phyloP scores from a whole-genome alignment of 1,140 invertebrate genomes.

The Eupeodes corollae region DNA sequence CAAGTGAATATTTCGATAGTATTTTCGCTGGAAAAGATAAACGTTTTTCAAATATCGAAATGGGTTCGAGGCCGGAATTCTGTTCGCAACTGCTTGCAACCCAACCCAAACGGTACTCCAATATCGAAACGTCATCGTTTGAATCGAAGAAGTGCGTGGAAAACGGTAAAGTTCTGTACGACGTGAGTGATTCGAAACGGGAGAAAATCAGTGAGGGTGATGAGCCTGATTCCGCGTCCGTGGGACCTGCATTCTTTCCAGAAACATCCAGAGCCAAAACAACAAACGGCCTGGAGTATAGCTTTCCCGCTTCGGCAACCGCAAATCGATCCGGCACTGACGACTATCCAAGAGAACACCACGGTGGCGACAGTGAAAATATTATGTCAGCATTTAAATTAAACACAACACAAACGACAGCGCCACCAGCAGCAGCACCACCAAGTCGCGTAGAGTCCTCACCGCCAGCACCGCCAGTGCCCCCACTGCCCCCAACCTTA shows the following conservation, averaged over 20 bases:
- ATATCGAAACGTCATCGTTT: slow-evolving; percentile 28
- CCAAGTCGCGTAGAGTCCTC: not conserved
- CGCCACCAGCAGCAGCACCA: slow-evolving; percentile 1
- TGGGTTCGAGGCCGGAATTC: not conserved
- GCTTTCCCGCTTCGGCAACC: not conserved
- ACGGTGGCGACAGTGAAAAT: slow-evolving; percentile 2
- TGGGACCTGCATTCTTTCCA: too few relatives aligned
- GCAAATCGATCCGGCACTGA: too few relatives aligned
- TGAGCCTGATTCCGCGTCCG: not conserved
- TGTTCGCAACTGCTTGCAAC: slow-evolving; percentile 3
- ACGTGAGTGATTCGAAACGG: slow-evolving; percentile 17
- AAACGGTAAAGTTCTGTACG: slow-evolving; percentile 30
- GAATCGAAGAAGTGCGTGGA: slow-evolving; percentile 29
- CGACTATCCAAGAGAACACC: too few relatives aligned
- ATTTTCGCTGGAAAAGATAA: slow-evolving; percentile 29
- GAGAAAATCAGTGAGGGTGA: slow-evolving; percentile 19
- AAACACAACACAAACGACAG: slow-evolving; percentile 13
- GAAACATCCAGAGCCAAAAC: not conserved
- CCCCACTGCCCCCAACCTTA: too few relatives aligned
- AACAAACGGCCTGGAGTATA: slow-evolving; percentile 1
- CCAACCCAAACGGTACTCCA: slow-evolving; percentile 28
- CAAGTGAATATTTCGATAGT: slow-evolving; percentile 7
- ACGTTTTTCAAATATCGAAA: slow-evolving; percentile 31
- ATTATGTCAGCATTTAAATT: slow-evolving; percentile 37
- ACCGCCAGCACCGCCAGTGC: not conserved